Evolutionary conservation across 2,888 invertebrate species (phyloP).

Genomic region (Sminthurinus aureus): DNA sequence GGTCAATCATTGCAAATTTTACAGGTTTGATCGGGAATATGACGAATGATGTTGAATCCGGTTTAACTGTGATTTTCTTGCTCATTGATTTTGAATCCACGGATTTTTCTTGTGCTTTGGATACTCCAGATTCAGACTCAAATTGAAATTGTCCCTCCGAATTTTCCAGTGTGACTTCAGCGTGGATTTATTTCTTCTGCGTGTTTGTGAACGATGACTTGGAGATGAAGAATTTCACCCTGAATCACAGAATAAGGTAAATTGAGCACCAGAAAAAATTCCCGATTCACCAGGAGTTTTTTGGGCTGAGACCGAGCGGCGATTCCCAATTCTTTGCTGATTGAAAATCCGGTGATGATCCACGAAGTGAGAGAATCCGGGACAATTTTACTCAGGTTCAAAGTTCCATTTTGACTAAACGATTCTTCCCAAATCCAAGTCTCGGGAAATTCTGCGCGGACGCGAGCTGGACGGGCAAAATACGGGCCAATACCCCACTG

Average conservation of each 20-base stretch:
- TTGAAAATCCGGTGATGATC: constrained; percentile 81
- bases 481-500: neutral
- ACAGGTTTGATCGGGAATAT: neutral
- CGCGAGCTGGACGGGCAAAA: neutral
- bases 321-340: constrained; percentile 62
- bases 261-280: constrained; percentile 84
- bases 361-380: constrained; percentile 86
- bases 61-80: too few species aligned
- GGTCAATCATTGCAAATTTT: neutral
- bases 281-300: constrained; percentile 75
- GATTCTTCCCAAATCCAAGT: constrained; percentile 53
- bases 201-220: constrained; percentile 84
- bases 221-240: constrained; percentile 88
- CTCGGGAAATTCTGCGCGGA: constrained; percentile 49
- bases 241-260: constrained; percentile 88
- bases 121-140: too few species aligned
- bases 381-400: constrained; percentile 68
- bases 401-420: constrained; percentile 11
- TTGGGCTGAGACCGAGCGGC: constrained; percentile 26
- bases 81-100: too few species aligned
- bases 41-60: neutral
- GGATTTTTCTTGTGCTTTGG: too few species aligned
- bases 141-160: too few species aligned
- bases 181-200: constrained; percentile 75
- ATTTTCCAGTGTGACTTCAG: too few species aligned